Percentiles rank a stretch among this genome's conserved stretches.
These are phyloP conservation scores for Endomychus coccineus DNA, from an alignment of 2,888 invertebrate species.

Conservation along the genomic window DNA sequence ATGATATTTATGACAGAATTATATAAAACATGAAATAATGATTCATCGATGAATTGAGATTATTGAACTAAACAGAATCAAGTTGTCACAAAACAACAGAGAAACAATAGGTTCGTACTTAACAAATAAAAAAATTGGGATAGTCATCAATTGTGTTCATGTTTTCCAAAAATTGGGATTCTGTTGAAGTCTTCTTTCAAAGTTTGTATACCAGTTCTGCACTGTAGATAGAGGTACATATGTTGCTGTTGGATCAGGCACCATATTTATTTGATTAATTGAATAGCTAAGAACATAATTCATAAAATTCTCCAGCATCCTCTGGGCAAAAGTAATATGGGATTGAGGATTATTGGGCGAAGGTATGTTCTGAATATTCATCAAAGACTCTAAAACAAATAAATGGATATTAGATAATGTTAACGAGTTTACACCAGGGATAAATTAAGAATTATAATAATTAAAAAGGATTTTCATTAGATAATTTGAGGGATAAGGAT, in stretches of 20 bases:
- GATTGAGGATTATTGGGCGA: constrained; percentile 33
- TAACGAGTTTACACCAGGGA: neutral
- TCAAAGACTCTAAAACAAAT: constrained; percentile 37
- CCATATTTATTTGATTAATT: constrained; percentile 70
- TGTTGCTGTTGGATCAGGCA: constrained; percentile 68
- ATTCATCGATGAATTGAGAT: too few species aligned
- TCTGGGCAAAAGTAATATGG: constrained; percentile 66
- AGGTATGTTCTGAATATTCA: constrained; percentile 45
- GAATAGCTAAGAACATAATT: constrained; percentile 91
- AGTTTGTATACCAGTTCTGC: constrained; percentile 91
- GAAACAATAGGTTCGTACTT: too few species aligned
- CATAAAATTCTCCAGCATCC: constrained; percentile 88
- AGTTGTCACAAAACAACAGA: too few species aligned
- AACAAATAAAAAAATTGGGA: too few species aligned
- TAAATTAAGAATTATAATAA: neutral
- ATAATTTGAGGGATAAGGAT: too few species aligned
- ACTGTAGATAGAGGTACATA: constrained; percentile 83
- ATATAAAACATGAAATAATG: too few species aligned
- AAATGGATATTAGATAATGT: neutral
- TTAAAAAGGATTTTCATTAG: neutral
- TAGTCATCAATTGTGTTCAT: constrained; percentile 23
- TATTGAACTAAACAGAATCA: too few species aligned
- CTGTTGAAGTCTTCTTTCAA: constrained; percentile 76
- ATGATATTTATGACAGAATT: too few species aligned
- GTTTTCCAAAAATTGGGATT: constrained; percentile 92